Percentiles rank a stretch among this genome's conserved stretches.
Conservation (phyloP, 1,140 invertebrate species). For the Ectropis grisescens region DNA sequence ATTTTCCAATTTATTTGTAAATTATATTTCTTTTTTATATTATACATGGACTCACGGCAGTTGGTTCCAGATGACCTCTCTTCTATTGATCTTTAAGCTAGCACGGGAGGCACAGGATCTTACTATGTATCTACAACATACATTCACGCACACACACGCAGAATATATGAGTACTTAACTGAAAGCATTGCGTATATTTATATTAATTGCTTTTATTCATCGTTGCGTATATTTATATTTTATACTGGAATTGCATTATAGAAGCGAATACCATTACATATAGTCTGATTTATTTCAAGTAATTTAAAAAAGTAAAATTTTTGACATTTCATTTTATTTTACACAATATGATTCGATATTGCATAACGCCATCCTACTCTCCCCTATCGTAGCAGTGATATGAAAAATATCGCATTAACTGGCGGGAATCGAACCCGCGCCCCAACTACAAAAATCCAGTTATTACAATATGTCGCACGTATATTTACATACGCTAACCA, state of each 20-base stretch:
- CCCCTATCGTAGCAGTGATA: constrained; percentile 36
- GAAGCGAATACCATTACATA: too few relatives aligned
- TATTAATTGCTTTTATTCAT: not conserved
- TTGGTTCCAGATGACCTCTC: too few relatives aligned
- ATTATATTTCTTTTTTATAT: too few relatives aligned
- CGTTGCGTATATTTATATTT: not conserved
- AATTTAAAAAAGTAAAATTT: not conserved
- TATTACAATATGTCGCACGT: constrained; percentile 29
- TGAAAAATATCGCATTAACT: constrained; percentile 62
- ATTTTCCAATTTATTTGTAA: too few relatives aligned
- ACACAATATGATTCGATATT: not conserved
- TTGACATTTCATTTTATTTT: not conserved
- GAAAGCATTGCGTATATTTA: too few relatives aligned
- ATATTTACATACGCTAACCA: constrained; percentile 30
- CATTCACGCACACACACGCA: too few relatives aligned
- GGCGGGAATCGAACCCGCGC: constrained; percentile 17
- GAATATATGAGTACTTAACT: too few relatives aligned
- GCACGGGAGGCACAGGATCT: too few relatives aligned
- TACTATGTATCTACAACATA: too few relatives aligned
- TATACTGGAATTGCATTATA: not conserved
- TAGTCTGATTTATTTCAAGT: not conserved
- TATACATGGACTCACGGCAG: too few relatives aligned
- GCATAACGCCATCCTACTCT: constrained; percentile 27
- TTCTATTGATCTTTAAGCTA: too few relatives aligned
- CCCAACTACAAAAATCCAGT: constrained; percentile 16